Evolutionary conservation across 2,113 vertebrate species (phyloP).

Genomic region (Ailuropoda melanoleuca): DNA sequence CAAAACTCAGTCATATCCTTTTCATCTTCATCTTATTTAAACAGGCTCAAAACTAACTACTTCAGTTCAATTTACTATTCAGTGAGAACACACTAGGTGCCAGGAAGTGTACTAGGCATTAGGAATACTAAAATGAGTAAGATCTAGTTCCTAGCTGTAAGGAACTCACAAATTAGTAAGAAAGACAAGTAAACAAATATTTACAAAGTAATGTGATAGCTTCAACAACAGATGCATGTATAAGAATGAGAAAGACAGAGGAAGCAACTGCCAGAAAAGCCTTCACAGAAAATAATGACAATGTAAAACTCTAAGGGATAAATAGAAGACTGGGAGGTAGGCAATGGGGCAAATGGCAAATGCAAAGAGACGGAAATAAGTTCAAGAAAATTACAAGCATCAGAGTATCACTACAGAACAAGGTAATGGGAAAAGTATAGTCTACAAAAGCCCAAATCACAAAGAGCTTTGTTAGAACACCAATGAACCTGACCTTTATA

Average conservation of each 20-base stretch:
- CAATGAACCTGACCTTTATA: neutral
- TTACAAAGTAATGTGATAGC: neutral
- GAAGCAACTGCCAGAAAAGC: neutral
- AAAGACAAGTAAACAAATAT: neutral
- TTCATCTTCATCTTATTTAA: conserved; percentile 6
- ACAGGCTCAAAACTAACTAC: conserved; percentile 16
- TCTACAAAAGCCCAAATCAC: neutral
- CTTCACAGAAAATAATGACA: neutral
- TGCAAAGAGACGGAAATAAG: neutral
- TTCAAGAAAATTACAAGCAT: conserved; percentile 38
- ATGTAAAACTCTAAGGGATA: neutral
- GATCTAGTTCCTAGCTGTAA: neutral
- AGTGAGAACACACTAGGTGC: neutral
- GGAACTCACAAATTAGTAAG: neutral
- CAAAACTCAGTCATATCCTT: neutral
- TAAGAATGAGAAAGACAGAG: neutral
- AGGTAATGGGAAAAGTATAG: neutral
- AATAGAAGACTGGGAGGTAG: neutral
- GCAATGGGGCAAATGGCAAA: neutral
- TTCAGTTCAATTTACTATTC: conserved; percentile 19
- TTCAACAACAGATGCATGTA: neutral
- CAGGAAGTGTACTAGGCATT: neutral
- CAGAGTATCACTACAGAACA: neutral
- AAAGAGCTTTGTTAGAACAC: neutral
- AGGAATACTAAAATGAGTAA: neutral